Conservation (phyloP, 1,140 invertebrate species). For the Caenorhabditis tropicalis region DNA sequence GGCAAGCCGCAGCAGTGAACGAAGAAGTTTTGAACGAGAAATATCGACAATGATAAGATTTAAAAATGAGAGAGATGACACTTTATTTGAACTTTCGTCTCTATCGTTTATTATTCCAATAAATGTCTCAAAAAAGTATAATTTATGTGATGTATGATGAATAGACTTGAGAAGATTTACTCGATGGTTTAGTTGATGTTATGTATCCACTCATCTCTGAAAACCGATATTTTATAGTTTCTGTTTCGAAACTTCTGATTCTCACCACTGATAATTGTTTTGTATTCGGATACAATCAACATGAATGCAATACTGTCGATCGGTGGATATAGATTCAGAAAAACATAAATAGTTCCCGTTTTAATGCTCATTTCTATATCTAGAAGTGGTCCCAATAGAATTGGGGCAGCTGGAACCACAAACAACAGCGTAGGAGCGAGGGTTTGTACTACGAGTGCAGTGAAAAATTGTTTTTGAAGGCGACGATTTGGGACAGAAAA, state of each 20-base stretch:
- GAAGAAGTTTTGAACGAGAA: no score
- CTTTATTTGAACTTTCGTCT: no score
- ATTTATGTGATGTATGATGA: neutral
- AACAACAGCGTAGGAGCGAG: neutral
- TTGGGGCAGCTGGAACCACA: constrained; percentile 1
- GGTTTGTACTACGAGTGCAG: neutral
- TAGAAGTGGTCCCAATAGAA: neutral
- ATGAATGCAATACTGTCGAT: constrained; percentile 3
- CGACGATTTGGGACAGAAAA: neutral
- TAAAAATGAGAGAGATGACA: no score
- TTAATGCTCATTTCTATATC: neutral
- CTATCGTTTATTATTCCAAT: no score
- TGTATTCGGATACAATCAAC: neutral
- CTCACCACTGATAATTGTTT: neutral
- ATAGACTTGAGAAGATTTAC: neutral
- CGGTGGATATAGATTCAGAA: neutral
- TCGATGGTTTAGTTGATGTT: neutral
- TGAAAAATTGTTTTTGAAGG: neutral
- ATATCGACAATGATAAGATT: no score
- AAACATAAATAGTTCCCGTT: neutral
- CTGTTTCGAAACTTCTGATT: neutral
- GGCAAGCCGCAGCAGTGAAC: no score
- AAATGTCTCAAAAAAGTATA: neutral
- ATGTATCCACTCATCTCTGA: neutral
- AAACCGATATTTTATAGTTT: neutral